Conservation (phyloP, 2,113 vertebrate genomes). For the Aptenodytes patagonicus region DNA sequence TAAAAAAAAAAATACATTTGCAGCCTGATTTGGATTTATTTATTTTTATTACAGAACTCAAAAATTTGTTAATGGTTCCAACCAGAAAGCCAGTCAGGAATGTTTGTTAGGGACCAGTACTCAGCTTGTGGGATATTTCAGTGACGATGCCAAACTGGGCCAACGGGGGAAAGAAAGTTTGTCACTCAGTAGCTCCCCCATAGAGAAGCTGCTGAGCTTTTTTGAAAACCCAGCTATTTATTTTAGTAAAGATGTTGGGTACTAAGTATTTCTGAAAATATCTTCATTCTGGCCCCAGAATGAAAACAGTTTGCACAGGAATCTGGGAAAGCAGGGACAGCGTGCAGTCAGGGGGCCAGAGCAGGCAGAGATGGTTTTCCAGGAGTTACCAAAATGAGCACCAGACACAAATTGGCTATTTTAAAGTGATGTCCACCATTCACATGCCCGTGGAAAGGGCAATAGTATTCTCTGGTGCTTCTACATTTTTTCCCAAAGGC, state of each 20-base stretch:
- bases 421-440: not conserved
- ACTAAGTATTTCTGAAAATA: not conserved
- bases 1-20: not conserved
- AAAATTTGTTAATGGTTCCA: not conserved
- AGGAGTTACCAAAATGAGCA: not conserved
- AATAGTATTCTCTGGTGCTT: not conserved
- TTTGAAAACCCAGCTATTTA: not conserved
- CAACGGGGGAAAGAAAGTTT: not conserved
- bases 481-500: not conserved
- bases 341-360: not conserved
- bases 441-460: not conserved
- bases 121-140: not conserved
- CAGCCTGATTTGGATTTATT: not conserved
- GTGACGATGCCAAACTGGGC: not conserved
- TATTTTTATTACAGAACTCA: not conserved
- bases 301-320: not conserved
- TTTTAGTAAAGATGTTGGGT: not conserved
- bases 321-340: not conserved
- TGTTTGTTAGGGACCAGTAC: not conserved
- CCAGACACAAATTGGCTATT: fast-evolving
- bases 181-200: not conserved
- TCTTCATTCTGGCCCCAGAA: not conserved
- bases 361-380: not conserved
- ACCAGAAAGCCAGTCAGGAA: not conserved
- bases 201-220: not conserved